Conservation (phyloP, 2,797 vertebrate genomes). For the Lepilemur ruficaudatus region DNA sequence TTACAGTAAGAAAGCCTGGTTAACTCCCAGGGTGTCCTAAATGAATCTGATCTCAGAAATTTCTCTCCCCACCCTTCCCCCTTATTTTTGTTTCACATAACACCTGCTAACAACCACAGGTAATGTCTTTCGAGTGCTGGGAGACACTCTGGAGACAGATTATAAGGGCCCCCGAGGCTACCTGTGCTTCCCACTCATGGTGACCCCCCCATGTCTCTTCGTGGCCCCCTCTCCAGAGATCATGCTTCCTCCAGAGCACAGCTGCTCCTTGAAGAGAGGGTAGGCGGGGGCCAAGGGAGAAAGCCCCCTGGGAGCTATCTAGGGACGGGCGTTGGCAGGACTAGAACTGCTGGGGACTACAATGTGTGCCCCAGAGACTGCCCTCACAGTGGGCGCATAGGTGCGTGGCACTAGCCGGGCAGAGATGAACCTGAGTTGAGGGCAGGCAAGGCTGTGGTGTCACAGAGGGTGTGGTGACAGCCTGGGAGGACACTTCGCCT, state of each 20-base stretch:
- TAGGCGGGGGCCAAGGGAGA: background rate
- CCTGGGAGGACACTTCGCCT: background rate
- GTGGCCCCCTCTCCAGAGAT: background rate
- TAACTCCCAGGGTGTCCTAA: background rate
- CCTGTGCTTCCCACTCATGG: background rate
- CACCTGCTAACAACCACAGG: background rate
- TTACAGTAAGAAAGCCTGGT: background rate
- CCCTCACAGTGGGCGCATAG: accelerated
- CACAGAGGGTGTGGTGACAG: background rate
- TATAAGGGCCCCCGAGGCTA: background rate
- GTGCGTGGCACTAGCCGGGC: background rate
- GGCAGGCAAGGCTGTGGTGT: accelerated
- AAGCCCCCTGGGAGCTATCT: accelerated
- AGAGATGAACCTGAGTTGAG: background rate
- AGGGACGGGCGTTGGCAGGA: background rate
- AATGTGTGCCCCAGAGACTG: background rate
- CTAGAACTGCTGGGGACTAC: background rate
- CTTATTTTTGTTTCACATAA: background rate
- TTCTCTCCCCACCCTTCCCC: background rate
- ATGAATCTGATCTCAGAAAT: background rate
- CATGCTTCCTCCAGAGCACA: background rate
- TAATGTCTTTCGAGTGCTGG: background rate
- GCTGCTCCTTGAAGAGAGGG: background rate
- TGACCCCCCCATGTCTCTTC: background rate
- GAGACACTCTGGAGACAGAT: background rate